These are phyloP conservation scores for Micromys minutus DNA, from an alignment of 2,113 vertebrate genomes.

Conservation along the genomic window DNA sequence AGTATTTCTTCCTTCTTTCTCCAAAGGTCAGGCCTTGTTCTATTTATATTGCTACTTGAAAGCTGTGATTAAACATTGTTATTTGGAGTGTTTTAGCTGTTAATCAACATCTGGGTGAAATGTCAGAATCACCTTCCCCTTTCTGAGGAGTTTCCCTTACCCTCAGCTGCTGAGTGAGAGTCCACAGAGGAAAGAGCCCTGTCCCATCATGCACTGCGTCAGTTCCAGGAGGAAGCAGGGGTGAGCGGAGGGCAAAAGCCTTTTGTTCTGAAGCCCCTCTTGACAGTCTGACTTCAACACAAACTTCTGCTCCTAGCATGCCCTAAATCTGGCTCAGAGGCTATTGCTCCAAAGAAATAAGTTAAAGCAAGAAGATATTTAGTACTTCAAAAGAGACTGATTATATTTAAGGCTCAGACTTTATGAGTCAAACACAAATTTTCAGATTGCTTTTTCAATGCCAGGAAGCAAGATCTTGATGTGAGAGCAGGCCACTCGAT, in stretches of 20 bases:
- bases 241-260: background rate
- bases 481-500: background rate
- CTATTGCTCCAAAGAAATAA: constrained; percentile 6
- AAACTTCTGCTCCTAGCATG: background rate
- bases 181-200: constrained; percentile 9
- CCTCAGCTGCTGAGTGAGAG: constrained; percentile 58
- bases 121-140: constrained; percentile 64
- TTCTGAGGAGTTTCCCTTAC: constrained; percentile 64
- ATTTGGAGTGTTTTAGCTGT: constrained; percentile 59
- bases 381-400: background rate
- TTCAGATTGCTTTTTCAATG: constrained; percentile 6
- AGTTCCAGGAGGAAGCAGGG: background rate
- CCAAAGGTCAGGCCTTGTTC: constrained; percentile 62
- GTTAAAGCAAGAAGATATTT: background rate
- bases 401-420: background rate
- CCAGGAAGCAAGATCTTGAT: constrained; percentile 60
- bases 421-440: background rate
- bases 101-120: constrained; percentile 78
- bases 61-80: constrained; percentile 74
- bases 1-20: constrained; percentile 21
- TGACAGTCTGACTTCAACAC: background rate
- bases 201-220: background rate
- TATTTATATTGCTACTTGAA: constrained; percentile 75
- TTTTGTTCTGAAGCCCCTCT: background rate
- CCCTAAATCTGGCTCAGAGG: background rate